Evolutionary conservation across 2,797 vertebrate genomes (phyloP), one percentile per base, ranked within the genome.

Genomic region (Sphaeramia orbicularis): DNA sequence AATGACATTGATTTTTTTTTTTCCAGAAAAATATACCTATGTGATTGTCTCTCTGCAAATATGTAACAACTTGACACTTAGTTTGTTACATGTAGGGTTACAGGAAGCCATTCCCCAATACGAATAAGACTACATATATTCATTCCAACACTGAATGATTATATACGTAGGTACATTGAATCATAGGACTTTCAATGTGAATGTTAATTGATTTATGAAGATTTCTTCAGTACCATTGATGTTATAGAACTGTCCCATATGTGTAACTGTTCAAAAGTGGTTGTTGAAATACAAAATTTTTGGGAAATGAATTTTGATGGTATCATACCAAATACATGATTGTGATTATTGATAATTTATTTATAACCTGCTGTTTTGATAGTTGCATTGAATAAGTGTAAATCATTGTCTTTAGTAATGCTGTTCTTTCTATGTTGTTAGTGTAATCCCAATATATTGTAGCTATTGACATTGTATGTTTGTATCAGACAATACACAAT

Each of bases 351-450:
- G 85, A 90, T 91, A 83, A 92, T 89, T 93, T 92, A 93, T 93
- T 92, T 94, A 92, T 93, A 90, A 85, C 78, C 86, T 91, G 86
- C 87, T 91, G 89, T 91, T 93, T 91, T 90, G 89, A 92, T 92
- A 90, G 89, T 93, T 89, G 89, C 91, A 91, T 93, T 92, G 90
- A 91, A 82, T 92, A 85, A 62, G 82, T 93, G 93, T 93, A 90
- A 89, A 91, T 91, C 89, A 91, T 91, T 90, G 93, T 94, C 92
- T 91, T 93, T 80, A 89, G 91, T 93, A 91, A 91, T 89, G 91
- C 86, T 93, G 93, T 92, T 91, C 86, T 92, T 89, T 91, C 91
- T 92, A 91, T 92, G 90, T 93, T 87, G 92, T 93, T 92, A 88
- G 86, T 91, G 90, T 93, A 90, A 86, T 85, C 89, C 87, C 85